A percentile compares a stretch with the other conserved stretches of the same genome.
Evolutionary conservation across 2,113 vertebrate genomes (phyloP).

Genomic region (Saiga tatarica): DNA sequence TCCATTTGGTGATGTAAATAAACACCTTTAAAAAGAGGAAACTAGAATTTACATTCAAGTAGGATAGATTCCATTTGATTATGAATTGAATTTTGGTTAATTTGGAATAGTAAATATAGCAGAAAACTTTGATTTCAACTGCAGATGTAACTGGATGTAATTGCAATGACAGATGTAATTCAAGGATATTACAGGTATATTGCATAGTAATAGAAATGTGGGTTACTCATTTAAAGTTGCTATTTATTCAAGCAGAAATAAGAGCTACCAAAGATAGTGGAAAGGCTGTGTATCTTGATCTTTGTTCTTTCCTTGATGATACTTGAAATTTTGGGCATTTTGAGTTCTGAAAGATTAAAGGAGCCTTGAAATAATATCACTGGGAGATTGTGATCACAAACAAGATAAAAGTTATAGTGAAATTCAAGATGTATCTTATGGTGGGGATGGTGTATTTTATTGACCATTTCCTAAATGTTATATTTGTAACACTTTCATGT

Average conservation of each 20-base stretch:
- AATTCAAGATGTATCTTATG: not conserved
- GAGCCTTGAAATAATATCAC: not conserved
- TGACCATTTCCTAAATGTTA: not conserved
- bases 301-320: not conserved
- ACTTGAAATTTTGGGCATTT: not conserved
- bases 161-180: not conserved
- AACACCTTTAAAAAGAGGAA: not conserved
- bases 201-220: not conserved
- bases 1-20: not conserved
- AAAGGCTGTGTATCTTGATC: not conserved
- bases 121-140: not conserved
- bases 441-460: not conserved
- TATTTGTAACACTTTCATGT: not conserved
- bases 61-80: not conserved
- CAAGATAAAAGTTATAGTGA: not conserved
- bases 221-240: not conserved
- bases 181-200: not conserved
- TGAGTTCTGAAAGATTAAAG: not conserved
- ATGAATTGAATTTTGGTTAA: not conserved
- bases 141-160: not conserved
- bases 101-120: not conserved
- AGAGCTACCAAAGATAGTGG: not conserved
- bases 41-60: not conserved
- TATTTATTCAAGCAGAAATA: not conserved
- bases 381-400: not conserved